A percentile compares a stretch with the other conserved stretches of the same genome.
Evolutionary conservation across 2,888 invertebrate genomes (phyloP).

Genomic region (Kuschelorhynchus macadamiae): DNA sequence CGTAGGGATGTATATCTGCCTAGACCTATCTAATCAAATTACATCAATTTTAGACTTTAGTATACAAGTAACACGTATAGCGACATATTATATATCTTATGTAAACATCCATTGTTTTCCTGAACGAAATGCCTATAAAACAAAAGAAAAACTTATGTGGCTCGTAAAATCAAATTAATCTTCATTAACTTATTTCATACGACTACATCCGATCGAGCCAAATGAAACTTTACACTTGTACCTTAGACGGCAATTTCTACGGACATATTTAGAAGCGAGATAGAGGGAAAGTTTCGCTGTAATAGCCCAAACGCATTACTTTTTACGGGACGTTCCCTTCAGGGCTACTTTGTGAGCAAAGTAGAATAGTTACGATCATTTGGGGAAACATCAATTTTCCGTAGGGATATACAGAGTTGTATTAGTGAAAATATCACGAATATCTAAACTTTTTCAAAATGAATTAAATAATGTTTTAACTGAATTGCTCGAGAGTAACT

Average conservation of each 20-base stretch:
- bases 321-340: constrained; percentile 57
- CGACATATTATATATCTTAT: no score
- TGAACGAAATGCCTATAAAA: no score
- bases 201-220: neutral
- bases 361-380: constrained; percentile 29
- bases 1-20: no score
- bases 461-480: no score
- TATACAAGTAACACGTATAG: no score
- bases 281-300: constrained; percentile 44
- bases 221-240: constrained; percentile 27
- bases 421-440: neutral
- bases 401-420: neutral
- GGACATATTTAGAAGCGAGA: neutral
- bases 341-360: constrained; percentile 38
- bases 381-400: constrained; percentile 38
- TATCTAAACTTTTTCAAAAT: no score
- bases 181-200: neutral
- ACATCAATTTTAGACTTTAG: no score
- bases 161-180: neutral
- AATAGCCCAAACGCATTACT: constrained; percentile 62
- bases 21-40: no score
- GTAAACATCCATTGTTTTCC: no score
- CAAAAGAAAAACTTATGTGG: no score
- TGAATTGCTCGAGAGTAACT: no score
- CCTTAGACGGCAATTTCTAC: constrained; percentile 11